These are phyloP conservation scores for Dromococcyx pavoninus DNA, from an alignment of 2,797 vertebrate species.

Conservation along the genomic window DNA sequence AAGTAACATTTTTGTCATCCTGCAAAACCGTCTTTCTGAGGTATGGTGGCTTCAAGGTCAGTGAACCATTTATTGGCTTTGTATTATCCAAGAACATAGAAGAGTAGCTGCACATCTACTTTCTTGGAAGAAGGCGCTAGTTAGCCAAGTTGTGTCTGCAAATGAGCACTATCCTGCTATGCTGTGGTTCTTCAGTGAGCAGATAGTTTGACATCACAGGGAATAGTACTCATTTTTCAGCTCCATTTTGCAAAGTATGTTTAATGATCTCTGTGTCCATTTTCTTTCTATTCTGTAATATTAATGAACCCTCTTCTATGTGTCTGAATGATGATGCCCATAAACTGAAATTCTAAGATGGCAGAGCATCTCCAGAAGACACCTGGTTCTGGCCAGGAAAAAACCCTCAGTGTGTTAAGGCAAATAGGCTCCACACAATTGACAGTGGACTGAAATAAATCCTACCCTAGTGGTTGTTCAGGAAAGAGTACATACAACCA, in stretches of 20 bases:
- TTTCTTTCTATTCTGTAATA: not conserved
- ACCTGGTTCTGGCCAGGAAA: not conserved
- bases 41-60: not conserved
- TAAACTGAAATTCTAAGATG: not conserved
- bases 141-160: not conserved
- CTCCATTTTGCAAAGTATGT: not conserved
- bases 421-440: not conserved
- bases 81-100: not conserved
- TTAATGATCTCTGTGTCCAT: not conserved
- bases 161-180: not conserved
- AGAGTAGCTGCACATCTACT: not conserved
- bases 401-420: not conserved
- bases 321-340: not conserved
- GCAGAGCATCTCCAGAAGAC: not conserved
- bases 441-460: not conserved
- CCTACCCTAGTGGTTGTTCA: not conserved
- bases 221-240: not conserved
- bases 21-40: not conserved
- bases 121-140: not conserved
- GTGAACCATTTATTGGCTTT: not conserved
- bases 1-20: not conserved
- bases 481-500: not conserved
- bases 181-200: not conserved
- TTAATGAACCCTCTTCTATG: not conserved
- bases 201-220: not conserved